phyloP scores from a whole-genome alignment of 2,797 vertebrate genomes.

The Microctenopoma lineatum region DNA sequence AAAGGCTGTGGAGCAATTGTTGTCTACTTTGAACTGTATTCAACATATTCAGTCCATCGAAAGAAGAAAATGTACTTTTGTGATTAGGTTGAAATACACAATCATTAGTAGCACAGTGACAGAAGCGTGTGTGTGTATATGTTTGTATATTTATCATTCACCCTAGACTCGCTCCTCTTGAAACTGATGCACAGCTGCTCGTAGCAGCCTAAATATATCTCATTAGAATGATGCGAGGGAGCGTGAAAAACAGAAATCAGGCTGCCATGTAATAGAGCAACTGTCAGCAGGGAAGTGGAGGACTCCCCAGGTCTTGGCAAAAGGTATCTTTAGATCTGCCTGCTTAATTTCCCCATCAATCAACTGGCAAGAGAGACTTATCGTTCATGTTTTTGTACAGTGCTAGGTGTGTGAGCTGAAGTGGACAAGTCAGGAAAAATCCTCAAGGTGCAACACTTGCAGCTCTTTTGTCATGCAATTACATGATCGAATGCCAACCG shows the following conservation, averaged over 20 bases:
- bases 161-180: constrained; percentile 23
- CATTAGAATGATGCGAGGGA: constrained; percentile 39
- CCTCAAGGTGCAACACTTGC: constrained; percentile 29
- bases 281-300: constrained; percentile 46
- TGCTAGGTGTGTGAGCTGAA: background rate
- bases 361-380: constrained; percentile 20
- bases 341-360: constrained; percentile 45
- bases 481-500: background rate
- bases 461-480: background rate
- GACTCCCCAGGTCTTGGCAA: constrained; percentile 32
- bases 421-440: background rate
- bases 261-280: constrained; percentile 50
- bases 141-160: constrained; percentile 36
- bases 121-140: background rate
- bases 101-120: background rate
- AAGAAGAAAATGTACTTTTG: background rate
- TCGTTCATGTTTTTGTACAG: background rate
- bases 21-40: background rate
- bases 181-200: constrained; percentile 63
- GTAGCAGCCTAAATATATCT: constrained; percentile 72
- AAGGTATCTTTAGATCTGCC: constrained; percentile 40
- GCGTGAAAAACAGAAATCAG: constrained; percentile 60
- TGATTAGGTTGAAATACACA: background rate
- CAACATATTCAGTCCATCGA: background rate
- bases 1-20: background rate